phyloP scores from a whole-genome alignment of 2,797 vertebrate genomes.

The Crenichthys baileyi region DNA sequence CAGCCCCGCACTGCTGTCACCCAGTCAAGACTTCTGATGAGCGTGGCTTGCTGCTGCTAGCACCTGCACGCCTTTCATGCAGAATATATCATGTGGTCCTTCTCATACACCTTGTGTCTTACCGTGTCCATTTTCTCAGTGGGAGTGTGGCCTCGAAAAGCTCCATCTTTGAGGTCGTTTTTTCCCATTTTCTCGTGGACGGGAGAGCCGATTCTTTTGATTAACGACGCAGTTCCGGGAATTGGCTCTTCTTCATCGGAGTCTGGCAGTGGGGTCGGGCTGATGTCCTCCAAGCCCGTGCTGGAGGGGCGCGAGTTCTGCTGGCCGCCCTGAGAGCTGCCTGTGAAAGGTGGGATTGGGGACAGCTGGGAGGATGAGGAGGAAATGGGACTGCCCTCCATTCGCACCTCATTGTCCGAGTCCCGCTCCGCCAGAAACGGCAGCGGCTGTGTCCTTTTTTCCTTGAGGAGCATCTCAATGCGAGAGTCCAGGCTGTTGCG shows the following conservation, averaged over 20 bases:
- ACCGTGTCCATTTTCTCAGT: conserved; percentile 92
- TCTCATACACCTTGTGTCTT: conserved; percentile 54
- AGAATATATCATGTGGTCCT: conserved; percentile 4
- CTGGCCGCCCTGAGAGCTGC: conserved; percentile 81
- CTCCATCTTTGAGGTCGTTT: conserved; percentile 82
- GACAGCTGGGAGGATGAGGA: conserved; percentile 98
- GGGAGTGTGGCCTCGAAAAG: conserved; percentile 82
- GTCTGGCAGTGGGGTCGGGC: conserved; percentile 94
- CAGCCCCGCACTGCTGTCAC: conserved; percentile 8
- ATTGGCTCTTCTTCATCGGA: conserved; percentile 90
- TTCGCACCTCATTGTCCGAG: conserved; percentile 91
- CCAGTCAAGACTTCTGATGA: background rate
- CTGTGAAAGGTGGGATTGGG: conserved; percentile 87
- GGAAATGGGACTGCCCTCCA: conserved; percentile 98
- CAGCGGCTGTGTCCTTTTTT: conserved; percentile 92
- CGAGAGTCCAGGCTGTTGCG: conserved; percentile 96
- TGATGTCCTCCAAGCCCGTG: conserved; percentile 96
- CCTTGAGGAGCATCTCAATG: conserved; percentile 98
- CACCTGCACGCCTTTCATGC: background rate
- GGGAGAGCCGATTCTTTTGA: conserved; percentile 78
- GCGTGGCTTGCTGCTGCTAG: background rate
- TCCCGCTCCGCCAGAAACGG: conserved; percentile 93
- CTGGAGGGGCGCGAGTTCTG: conserved; percentile 90
- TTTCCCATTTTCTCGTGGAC: conserved; percentile 77
- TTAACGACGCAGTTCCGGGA: conserved; percentile 75